Conservation (phyloP, 2,797 vertebrate species). For the Cygnus olor region DNA sequence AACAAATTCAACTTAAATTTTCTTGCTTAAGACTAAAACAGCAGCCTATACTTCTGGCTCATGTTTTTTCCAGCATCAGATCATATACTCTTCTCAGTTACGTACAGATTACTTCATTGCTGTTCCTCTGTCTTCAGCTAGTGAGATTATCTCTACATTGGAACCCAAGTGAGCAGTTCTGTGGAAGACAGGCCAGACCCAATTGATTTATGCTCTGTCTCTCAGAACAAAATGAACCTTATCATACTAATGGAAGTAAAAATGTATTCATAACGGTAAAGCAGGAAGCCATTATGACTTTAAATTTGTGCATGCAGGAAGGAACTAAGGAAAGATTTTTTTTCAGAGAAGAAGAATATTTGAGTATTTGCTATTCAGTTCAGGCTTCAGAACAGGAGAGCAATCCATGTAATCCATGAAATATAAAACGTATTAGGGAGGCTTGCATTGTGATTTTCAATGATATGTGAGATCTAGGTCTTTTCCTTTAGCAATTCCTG, state of each 20-base stretch:
- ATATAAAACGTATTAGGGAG: not conserved
- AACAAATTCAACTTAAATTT: not conserved
- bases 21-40: not conserved
- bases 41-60: not conserved
- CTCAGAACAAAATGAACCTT: not conserved
- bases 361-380: not conserved
- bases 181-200: not conserved
- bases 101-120: not conserved
- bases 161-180: not conserved
- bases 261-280: not conserved
- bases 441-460: not conserved
- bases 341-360: not conserved
- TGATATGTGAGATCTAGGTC: not conserved
- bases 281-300: not conserved
- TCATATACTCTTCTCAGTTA: not conserved
- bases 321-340: not conserved
- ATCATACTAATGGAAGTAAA: not conserved
- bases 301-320: not conserved
- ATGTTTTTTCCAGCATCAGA: not conserved
- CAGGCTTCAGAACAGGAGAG: not conserved
- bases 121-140: not conserved
- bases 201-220: not conserved
- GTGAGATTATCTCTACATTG: rapidly evolving
- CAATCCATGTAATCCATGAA: not conserved
- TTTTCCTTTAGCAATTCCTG: not conserved